Evolutionary conservation across 1,140 invertebrate species (phyloP).

Genomic region (Pseudobourletiella spinata): DNA sequence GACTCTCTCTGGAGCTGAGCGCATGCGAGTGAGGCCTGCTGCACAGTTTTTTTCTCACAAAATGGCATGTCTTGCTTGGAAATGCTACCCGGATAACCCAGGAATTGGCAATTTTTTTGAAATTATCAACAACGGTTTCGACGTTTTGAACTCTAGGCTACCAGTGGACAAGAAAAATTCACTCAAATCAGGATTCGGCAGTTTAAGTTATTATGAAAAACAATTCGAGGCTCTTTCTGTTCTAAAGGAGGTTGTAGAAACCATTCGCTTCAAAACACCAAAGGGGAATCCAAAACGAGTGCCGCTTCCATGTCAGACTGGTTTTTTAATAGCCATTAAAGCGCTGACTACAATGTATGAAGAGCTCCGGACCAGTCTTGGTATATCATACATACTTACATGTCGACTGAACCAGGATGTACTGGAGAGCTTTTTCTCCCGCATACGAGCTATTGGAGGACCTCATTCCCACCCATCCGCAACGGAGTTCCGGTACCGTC

Average conservation of each 20-base stretch:
- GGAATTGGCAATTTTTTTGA: slow-evolving; percentile 19
- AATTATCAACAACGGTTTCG: slow-evolving; percentile 28
- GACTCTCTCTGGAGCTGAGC: slow-evolving; percentile 8
- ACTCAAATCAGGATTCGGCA: slow-evolving; percentile 17
- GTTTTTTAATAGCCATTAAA: slow-evolving; percentile 16
- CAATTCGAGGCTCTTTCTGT: slow-evolving; percentile 6
- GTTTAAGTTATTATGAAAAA: neutral
- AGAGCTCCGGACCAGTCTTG: slow-evolving; percentile 15
- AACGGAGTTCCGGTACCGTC: slow-evolving; percentile 35
- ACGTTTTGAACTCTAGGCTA: slow-evolving; percentile 26
- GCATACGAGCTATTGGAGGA: slow-evolving; percentile 36
- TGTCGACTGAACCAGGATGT: slow-evolving; percentile 37
- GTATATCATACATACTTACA: slow-evolving; percentile 34
- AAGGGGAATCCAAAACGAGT: neutral
- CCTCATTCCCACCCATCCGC: slow-evolving; percentile 34
- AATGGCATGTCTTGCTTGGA: slow-evolving; percentile 3
- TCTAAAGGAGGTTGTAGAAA: slow-evolving; percentile 4
- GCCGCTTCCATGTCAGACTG: slow-evolving; percentile 26
- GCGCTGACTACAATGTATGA: slow-evolving; percentile 12
- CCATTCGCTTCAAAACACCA: neutral
- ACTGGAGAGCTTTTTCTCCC: slow-evolving; percentile 39
- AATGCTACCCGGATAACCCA: slow-evolving; percentile 2
- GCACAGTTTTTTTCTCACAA: slow-evolving; percentile 27
- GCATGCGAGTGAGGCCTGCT: slow-evolving; percentile 26
- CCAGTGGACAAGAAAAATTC: slow-evolving; percentile 2